A percentile compares a stretch with the other conserved stretches of the same genome.
phyloP scores from a whole-genome alignment of 2,888 invertebrate species.

The Zaprionus lineosus region DNA sequence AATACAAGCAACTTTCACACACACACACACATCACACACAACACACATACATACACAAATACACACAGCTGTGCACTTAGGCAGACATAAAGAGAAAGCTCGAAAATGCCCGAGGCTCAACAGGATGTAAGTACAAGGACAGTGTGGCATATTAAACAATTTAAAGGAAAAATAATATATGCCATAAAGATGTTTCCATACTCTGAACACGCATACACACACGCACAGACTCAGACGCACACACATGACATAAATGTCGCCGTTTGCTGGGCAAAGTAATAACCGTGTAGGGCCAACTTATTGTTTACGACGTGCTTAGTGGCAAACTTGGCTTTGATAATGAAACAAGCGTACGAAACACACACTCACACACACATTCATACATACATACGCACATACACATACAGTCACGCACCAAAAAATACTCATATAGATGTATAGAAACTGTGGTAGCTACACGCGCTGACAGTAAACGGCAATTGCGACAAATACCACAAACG shows the following conservation, averaged over 20 bases:
- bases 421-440: too few relatives aligned
- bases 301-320: slow-evolving; percentile 79
- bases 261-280: slow-evolving; percentile 50
- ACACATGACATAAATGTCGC: slow-evolving; percentile 34
- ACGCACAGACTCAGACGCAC: slow-evolving; percentile 1
- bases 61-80: too few relatives aligned
- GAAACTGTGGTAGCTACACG: slow-evolving; percentile 60
- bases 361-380: background rate
- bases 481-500: slow-evolving; percentile 72
- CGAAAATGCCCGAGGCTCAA: background rate
- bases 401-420: background rate
- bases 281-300: slow-evolving; percentile 69
- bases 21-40: background rate
- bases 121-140: slow-evolving; percentile 47
- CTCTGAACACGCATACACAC: slow-evolving; percentile 12
- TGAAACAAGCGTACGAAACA: slow-evolving; percentile 52
- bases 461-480: slow-evolving; percentile 74
- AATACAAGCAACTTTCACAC: slow-evolving; percentile 23
- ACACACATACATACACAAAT: background rate
- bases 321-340: slow-evolving; percentile 75
- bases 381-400: background rate
- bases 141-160: slow-evolving; percentile 67
- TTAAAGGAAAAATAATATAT: slow-evolving; percentile 69
- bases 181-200: slow-evolving; percentile 63
- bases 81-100: background rate